Conservation (phyloP, 2,888 invertebrate species). For the Brachyopa scutellaris region DNA sequence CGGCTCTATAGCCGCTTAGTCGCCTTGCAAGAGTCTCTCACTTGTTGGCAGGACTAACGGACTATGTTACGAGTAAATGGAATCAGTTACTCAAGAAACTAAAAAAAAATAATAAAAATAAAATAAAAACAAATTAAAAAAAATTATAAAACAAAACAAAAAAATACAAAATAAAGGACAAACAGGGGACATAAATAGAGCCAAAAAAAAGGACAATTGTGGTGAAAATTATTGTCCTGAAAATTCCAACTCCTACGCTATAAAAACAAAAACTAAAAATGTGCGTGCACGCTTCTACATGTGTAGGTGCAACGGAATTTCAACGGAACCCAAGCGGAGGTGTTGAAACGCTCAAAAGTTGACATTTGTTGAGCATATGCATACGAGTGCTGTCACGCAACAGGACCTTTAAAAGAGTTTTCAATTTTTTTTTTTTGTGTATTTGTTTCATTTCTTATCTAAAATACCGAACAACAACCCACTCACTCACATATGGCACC, state of each 20-base stretch:
- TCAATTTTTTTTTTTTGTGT: not conserved
- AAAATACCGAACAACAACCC: conserved; percentile 64
- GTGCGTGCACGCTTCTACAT: not conserved
- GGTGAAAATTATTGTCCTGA: conserved; percentile 34
- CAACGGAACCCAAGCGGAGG: conserved; percentile 39
- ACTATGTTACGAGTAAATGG: conserved; percentile 5
- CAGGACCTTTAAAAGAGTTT: conserved; percentile 35
- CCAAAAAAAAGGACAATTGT: conserved; percentile 12
- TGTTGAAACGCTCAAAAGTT: conserved; percentile 61
- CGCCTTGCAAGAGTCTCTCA: conserved; percentile 19
- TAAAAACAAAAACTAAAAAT: conserved; percentile 12
- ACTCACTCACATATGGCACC: conserved; percentile 64
- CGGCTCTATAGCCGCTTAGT: conserved; percentile 58
- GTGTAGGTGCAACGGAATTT: conserved; percentile 46
- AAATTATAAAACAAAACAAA: conserved; percentile 22
- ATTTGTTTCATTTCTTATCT: conserved; percentile 46
- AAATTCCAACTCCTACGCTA: conserved; percentile 53
- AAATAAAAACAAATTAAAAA: conserved; percentile 3
- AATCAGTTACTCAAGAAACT: conserved; percentile 28
- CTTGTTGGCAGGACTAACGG: conserved; percentile 16
- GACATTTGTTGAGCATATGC: conserved; percentile 67
- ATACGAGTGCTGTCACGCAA: conserved; percentile 57
- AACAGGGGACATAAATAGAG: not conserved
- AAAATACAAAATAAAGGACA: not conserved
- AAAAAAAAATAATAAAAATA: conserved; percentile 36